phyloP scores from a whole-genome alignment of 1,140 invertebrate species.

The Harpegnathos saltator region DNA sequence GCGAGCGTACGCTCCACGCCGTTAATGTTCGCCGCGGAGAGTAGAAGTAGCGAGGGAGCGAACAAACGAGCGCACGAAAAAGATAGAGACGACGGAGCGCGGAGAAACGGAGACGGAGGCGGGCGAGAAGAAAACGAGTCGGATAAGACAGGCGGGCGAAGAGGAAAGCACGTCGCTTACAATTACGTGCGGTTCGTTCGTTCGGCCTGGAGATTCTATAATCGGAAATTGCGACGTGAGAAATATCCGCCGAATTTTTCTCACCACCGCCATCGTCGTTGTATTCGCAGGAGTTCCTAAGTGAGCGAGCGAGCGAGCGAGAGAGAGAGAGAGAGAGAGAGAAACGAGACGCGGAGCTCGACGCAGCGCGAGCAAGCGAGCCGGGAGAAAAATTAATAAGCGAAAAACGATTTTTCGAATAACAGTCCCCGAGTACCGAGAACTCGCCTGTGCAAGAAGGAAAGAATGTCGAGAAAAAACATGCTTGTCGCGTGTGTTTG shows the following conservation, averaged over 20 bases:
- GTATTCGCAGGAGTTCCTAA: too few relatives aligned
- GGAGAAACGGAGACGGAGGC: too few relatives aligned
- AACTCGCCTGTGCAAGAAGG: not conserved
- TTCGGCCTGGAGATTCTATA: not conserved
- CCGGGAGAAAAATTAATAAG: not conserved
- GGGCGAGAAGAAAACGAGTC: constrained; percentile 26
- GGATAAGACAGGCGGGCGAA: constrained; percentile 3
- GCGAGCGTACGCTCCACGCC: constrained; percentile 71
- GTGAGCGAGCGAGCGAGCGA: too few relatives aligned
- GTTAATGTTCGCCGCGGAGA: constrained; percentile 66
- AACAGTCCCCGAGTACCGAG: not conserved
- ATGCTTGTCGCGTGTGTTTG: constrained; percentile 39
- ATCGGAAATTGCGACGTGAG: too few relatives aligned
- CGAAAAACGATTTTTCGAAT: constrained; percentile 29
- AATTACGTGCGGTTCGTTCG: constrained; percentile 2
- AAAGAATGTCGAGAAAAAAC: constrained; percentile 12
- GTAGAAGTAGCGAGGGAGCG: constrained; percentile 15
- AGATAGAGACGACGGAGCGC: constrained; percentile 20
- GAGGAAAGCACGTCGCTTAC: constrained; percentile 36
- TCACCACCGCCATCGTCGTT: too few relatives aligned
- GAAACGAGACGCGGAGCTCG: too few relatives aligned
- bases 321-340: too few relatives aligned
- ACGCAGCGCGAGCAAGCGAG: too few relatives aligned
- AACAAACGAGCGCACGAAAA: constrained; percentile 41
- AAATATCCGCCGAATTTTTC: too few relatives aligned